phyloP scores from a whole-genome alignment of 1,140 invertebrate genomes.

The Nixonia krombeini region DNA sequence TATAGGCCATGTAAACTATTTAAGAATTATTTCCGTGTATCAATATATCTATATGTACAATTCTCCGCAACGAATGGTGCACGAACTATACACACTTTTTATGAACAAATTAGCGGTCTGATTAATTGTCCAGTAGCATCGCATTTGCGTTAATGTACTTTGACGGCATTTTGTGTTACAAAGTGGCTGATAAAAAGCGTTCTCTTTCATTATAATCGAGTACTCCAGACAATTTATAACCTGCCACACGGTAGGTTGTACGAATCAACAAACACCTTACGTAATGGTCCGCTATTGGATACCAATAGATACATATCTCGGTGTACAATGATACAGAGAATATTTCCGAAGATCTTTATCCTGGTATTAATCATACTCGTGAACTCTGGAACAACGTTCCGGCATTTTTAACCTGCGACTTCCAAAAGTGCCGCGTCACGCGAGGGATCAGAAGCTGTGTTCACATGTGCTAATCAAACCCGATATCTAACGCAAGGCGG shows the following conservation, averaged over 20 bases:
- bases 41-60: no score
- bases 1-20: no score
- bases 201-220: slow-evolving; percentile 5
- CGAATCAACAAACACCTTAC: slow-evolving; percentile 22
- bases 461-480: slow-evolving; percentile 29
- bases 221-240: slow-evolving; percentile 16
- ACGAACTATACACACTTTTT: no score
- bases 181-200: slow-evolving; percentile 7
- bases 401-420: slow-evolving; percentile 6
- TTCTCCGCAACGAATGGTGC: no score
- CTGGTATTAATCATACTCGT: slow-evolving; percentile 27
- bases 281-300: slow-evolving; percentile 30
- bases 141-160: slow-evolving; percentile 15
- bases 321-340: slow-evolving; percentile 25
- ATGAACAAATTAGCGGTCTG: no score
- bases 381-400: slow-evolving; percentile 17
- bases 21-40: no score
- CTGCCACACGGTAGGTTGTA: slow-evolving; percentile 23
- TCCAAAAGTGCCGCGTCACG: slow-evolving; percentile 25
- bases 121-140: slow-evolving; percentile 14
- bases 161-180: slow-evolving; percentile 7
- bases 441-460: slow-evolving; percentile 13
- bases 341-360: slow-evolving; percentile 35
- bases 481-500: slow-evolving; percentile 2
- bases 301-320: slow-evolving; percentile 29